Conservation (phyloP, 2,888 invertebrate species). For the Thalpophila matura region DNA sequence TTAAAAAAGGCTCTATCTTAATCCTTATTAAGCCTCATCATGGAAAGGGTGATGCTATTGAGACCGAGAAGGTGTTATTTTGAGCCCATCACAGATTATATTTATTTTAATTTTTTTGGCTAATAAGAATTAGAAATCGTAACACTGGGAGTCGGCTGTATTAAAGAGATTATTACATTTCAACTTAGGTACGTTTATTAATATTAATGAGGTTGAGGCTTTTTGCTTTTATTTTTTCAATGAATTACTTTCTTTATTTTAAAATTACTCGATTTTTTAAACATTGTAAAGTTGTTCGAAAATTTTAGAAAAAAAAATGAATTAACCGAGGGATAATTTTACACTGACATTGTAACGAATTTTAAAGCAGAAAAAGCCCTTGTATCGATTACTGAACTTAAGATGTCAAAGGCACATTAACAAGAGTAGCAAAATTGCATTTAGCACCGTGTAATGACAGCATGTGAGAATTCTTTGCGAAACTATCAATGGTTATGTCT, state of each 20-base stretch:
- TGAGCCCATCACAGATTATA: conserved; percentile 82
- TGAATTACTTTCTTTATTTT: neutral
- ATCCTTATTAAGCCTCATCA: conserved; percentile 87
- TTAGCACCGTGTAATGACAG: conserved; percentile 87
- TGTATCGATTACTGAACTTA: conserved; percentile 44
- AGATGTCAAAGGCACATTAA: conserved; percentile 54
- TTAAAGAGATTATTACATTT: conserved; percentile 72
- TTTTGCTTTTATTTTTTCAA: neutral
- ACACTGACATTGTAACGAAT: neutral
- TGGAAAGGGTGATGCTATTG: conserved; percentile 82
- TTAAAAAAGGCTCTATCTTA: conserved; percentile 87
- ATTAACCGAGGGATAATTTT: neutral
- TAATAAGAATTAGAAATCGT: conserved; percentile 75
- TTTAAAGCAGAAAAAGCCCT: conserved; percentile 18
- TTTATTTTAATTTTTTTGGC: conserved; percentile 72
- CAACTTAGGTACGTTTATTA: conserved; percentile 35
- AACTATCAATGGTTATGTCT: conserved; percentile 87
- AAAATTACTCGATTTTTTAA: neutral
- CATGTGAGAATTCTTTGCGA: conserved; percentile 80
- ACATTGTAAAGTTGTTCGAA: neutral
- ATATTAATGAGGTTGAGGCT: neutral
- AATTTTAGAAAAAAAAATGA: neutral
- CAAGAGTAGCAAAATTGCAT: conserved; percentile 74
- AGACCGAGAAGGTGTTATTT: conserved; percentile 86
- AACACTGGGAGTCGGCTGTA: conserved; percentile 79